Evolutionary conservation across 2,113 vertebrate species (phyloP), one percentile per base, ranked within the genome.

Genomic region (Ibidorhyncha struthersii): DNA sequence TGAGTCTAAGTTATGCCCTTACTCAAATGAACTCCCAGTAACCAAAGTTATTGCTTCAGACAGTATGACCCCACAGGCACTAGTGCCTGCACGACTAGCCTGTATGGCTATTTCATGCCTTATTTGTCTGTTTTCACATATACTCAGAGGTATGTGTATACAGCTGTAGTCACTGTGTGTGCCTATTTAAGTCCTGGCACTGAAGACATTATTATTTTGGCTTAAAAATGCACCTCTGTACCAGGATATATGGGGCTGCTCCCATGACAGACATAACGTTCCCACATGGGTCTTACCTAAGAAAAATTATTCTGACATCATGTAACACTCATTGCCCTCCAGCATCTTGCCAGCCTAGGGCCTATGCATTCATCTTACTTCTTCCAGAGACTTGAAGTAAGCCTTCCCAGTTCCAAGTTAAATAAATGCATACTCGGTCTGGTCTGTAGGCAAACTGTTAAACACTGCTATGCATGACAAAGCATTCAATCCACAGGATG

Each of bases 91-190:
- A 43, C 2, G 17, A 86, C 55, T 77, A 19, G 45, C 45, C 45
- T 45, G 45, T 45, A 88, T 17, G 62, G 61, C 47, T 86, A 62
- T 71, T 86, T 92, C 52, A 84, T 71, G 89, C 73, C 63, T 96
- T 95, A 86, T 83, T 93, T 92, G 38, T 50, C 72, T 89, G 25
- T 83, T 97, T 86, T 61, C 63, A 84, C 52, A 43, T 38, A 62
- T 9, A 65, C 58, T 80, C 69, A 82, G 82, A 86, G 41, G 34
- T 56, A 21, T 70, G 29, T 63, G 29, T 40, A 62, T 77, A 59
- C 21, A 94, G 76, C 76, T 74, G 56, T 30, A 89, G 40, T 72
- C 41, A 40, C 56, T 40, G 32, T 5, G 22, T 78, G 38, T 55
- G 50, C 53, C 36, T 85, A 4, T 79, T 79, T 10, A 71, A 91